Conservation (phyloP, 1,140 invertebrate species). For the Steinernema khuongi region DNA sequence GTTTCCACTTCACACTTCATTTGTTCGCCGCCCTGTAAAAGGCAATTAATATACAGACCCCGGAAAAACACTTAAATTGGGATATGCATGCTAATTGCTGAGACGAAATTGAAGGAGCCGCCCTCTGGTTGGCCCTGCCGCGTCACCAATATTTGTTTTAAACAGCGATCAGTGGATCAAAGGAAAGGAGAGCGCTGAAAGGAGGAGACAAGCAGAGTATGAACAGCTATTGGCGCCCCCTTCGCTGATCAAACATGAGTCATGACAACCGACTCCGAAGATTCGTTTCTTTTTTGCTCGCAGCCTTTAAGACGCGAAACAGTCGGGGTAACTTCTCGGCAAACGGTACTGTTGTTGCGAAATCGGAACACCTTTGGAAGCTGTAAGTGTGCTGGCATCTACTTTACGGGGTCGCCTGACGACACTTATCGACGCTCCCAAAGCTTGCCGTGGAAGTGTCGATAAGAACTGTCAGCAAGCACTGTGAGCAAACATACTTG, state of each 20-base stretch:
- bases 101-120: neutral
- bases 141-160: neutral
- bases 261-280: neutral
- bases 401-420: neutral
- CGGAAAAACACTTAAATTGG: neutral
- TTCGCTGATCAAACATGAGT: slow-evolving; percentile 1
- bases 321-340: neutral
- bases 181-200: neutral
- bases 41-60: neutral
- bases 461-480: too few relatives aligned
- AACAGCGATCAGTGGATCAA: neutral
- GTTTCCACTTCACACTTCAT: neutral
- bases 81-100: neutral
- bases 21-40: neutral
- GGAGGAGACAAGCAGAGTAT: neutral
- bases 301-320: neutral
- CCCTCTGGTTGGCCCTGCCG: neutral
- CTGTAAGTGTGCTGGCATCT: neutral
- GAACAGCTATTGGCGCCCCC: slow-evolving; percentile 8
- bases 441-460: too few relatives aligned
- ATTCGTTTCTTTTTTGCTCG: neutral
- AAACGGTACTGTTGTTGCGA: neutral
- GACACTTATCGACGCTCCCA: neutral
- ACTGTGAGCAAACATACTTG: too few relatives aligned
- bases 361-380: neutral